Evolutionary conservation across 2,888 invertebrate species (phyloP).

Genomic region (Heliconius cydno): DNA sequence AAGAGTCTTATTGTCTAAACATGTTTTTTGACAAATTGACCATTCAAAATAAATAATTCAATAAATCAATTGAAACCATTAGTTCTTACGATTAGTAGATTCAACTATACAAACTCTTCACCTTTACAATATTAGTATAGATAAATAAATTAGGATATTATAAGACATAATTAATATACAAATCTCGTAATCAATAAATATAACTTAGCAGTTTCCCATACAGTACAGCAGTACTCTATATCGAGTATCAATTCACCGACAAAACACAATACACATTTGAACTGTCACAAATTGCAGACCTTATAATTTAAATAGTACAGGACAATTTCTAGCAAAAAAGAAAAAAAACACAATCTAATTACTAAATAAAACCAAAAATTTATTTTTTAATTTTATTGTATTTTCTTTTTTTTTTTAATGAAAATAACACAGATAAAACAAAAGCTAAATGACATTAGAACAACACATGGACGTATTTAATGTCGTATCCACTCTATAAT

Average conservation of each 20-base stretch:
- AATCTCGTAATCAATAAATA: neutral
- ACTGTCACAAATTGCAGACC: neutral
- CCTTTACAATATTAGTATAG: too few species aligned
- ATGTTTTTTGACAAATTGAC: too few species aligned
- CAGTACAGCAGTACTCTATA: neutral
- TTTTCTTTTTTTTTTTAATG: constrained; percentile 3
- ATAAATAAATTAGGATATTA: neutral
- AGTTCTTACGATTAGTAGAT: too few species aligned
- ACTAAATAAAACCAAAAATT: constrained; percentile 6
- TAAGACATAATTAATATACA: neutral
- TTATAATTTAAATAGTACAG: constrained; percentile 1
- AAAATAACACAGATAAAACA: constrained; percentile 3
- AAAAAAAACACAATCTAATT: neutral
- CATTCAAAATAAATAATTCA: too few species aligned
- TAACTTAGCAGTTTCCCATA: neutral
- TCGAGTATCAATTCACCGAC: neutral
- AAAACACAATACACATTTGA: neutral
- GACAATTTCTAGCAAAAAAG: neutral
- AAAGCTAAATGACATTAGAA: neutral
- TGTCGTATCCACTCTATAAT: neutral
- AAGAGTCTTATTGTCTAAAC: neutral
- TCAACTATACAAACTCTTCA: too few species aligned
- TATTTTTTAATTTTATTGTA: neutral
- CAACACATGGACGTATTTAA: neutral
- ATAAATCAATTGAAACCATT: too few species aligned